Evolutionary conservation across 2,888 invertebrate genomes (phyloP), one percentile per base, ranked within the genome.

Genomic region (Chloroclysta siterata): DNA sequence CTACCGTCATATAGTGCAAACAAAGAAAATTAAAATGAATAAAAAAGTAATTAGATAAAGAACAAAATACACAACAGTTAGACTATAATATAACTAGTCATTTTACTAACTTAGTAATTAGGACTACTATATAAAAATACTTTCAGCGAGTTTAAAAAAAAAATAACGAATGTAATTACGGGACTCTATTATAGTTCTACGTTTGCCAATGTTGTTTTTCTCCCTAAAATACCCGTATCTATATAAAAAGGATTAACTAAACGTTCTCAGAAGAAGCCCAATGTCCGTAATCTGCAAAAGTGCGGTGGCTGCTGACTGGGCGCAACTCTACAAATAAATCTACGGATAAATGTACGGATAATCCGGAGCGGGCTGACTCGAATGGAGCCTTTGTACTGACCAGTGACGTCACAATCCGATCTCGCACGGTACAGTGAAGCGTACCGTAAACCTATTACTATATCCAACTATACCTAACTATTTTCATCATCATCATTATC

Each of bases 211-310:
- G 22, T 22, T 1, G 33, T 33, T 39, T 39, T 39, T 10, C 10
- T 39, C 11, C 36, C 11, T 11, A 39, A 39, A 2, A 11, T 8
- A 17, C 70, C 70, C 66, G 60, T 66, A 67, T 72, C 70, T 70
- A 68, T 70, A 65, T 65, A 66, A 72, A 56, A 63, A 59, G 70
- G 72, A 69, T 71, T 71, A 36, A 36, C 6, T 36, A 64, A 65
- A 53, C 65, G 54, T 71, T 69, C 17, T 39, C 33, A 8, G 51
- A 65, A 46, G 28, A 51, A 33, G 60, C 52, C 50, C 58, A 63
- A 66, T 63, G 73, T 66, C 65, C 69, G 74, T 81, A 80, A 82
- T 81, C 80, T 79, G 71, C 73, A 71, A 75, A 77, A 80, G 79
- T 76, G 76, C 77, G 69, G 55, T 53, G 55, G 67, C 65, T 65